phyloP scores from a whole-genome alignment of 30 jellyfish, hydroid and myxozoan species.

The Turritopsis dohrnii region DNA sequence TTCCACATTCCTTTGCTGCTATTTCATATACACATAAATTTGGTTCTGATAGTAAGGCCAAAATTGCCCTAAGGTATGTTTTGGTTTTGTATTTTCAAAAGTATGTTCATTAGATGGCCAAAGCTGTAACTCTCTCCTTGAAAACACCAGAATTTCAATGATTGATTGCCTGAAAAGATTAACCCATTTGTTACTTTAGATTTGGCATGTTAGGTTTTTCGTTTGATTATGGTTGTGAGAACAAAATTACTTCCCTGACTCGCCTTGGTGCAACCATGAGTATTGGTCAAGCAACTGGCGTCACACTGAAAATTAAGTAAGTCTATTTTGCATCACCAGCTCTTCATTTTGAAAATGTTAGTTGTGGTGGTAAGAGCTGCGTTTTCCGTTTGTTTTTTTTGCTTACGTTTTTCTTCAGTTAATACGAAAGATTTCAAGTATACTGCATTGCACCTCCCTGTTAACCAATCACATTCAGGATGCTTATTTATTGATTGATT shows the following conservation, averaged over 20 bases:
- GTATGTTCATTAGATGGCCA: too few relatives aligned
- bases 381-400: too few relatives aligned
- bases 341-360: too few relatives aligned
- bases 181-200: slow-evolving; percentile 18
- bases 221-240: slow-evolving; percentile 81
- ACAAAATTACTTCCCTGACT: slow-evolving; percentile 68
- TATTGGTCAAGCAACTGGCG: slow-evolving; percentile 84
- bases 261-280: slow-evolving; percentile 72
- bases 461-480: too few relatives aligned
- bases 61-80: slow-evolving; percentile 67
- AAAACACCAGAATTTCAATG: neutral
- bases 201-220: slow-evolving; percentile 74
- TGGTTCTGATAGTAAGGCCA: slow-evolving; percentile 50
- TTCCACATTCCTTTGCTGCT: slow-evolving; percentile 52
- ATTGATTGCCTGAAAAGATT: neutral
- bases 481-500: too few relatives aligned
- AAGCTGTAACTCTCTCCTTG: too few relatives aligned
- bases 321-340: too few relatives aligned
- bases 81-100: too few relatives aligned
- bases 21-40: slow-evolving; percentile 58
- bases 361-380: too few relatives aligned
- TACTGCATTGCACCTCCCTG: too few relatives aligned
- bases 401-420: too few relatives aligned
- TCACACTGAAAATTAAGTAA: slow-evolving; percentile 72
- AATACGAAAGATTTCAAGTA: too few relatives aligned